These are phyloP conservation scores for Dipodomys merriami DNA, from an alignment of 2,113 vertebrate genomes.

Conservation along the genomic window DNA sequence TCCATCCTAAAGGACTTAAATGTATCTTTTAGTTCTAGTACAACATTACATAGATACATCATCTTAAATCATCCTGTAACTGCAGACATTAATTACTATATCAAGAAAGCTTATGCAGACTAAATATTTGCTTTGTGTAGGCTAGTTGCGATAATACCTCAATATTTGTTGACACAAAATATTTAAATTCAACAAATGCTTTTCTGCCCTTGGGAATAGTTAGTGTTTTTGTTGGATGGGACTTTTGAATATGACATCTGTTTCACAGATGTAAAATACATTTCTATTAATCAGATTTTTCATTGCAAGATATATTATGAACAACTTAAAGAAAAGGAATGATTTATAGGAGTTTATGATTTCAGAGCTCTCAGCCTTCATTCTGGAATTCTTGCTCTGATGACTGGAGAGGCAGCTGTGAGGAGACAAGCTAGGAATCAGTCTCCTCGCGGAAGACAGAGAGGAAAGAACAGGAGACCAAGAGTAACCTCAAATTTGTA, in stretches of 20 bases:
- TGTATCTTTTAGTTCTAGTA: background rate
- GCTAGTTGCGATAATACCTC: background rate
- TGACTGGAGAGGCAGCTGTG: too few relatives aligned
- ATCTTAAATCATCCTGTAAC: background rate
- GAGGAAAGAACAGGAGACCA: too few relatives aligned
- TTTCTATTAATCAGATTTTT: background rate
- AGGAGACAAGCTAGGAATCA: too few relatives aligned
- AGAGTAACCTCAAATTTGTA: too few relatives aligned
- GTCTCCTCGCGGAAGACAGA: too few relatives aligned
- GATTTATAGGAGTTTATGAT: too few relatives aligned
- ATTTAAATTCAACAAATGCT: background rate
- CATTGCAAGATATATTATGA: too few relatives aligned
- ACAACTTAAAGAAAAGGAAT: too few relatives aligned
- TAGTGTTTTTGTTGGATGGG: background rate
- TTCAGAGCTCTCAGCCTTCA: too few relatives aligned
- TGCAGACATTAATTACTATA: background rate
- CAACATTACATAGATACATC: background rate
- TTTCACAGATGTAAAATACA: slow-evolving; percentile 4
- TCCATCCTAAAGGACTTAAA: background rate
- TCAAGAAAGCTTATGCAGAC: background rate
- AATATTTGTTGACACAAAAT: background rate
- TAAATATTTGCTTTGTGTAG: background rate
- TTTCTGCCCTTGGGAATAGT: background rate
- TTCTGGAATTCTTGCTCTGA: too few relatives aligned
- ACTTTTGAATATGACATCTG: background rate